These are phyloP conservation scores for Aradus depressus DNA, from an alignment of 2,888 invertebrate species.

Conservation along the genomic window DNA sequence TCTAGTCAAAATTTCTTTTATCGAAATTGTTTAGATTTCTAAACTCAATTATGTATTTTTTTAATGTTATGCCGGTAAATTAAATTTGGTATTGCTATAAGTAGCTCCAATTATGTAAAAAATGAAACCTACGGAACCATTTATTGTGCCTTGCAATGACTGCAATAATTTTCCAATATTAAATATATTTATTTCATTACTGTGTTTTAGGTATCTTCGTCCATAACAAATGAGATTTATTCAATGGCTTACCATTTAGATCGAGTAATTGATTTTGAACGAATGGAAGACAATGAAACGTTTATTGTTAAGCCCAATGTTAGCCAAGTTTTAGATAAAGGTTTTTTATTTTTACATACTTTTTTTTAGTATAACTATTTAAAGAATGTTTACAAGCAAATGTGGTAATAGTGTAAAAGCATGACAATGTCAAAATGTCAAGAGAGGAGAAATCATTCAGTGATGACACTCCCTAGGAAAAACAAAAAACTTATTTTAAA, in stretches of 20 bases:
- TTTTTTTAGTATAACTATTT: constrained; percentile 9
- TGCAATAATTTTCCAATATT: too few relatives aligned
- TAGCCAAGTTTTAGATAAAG: constrained; percentile 57
- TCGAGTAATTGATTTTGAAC: constrained; percentile 59
- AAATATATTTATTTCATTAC: too few relatives aligned
- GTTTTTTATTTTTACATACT: constrained; percentile 3
- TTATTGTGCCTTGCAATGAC: too few relatives aligned
- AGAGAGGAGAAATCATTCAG: too few relatives aligned
- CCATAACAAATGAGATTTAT: constrained; percentile 40
- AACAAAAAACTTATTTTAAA: neutral
- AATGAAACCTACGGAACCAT: too few relatives aligned
- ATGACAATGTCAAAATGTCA: too few relatives aligned
- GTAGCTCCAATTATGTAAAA: too few relatives aligned
- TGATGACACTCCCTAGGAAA: too few relatives aligned
- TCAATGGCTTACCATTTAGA: constrained; percentile 57
- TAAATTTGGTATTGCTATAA: too few relatives aligned
- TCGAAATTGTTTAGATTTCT: constrained; percentile 1
- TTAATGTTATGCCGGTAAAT: too few relatives aligned
- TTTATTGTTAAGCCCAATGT: constrained; percentile 66
- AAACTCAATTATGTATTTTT: constrained; percentile 20
- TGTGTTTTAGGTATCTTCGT: too few relatives aligned
- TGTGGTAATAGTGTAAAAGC: neutral
- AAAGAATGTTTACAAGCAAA: neutral
- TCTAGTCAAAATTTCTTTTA: too few relatives aligned
- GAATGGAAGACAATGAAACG: constrained; percentile 48